Percentiles rank a stretch among this genome's conserved stretches.
Conservation (phyloP, 2,113 vertebrate species). For the Dromas ardeola region DNA sequence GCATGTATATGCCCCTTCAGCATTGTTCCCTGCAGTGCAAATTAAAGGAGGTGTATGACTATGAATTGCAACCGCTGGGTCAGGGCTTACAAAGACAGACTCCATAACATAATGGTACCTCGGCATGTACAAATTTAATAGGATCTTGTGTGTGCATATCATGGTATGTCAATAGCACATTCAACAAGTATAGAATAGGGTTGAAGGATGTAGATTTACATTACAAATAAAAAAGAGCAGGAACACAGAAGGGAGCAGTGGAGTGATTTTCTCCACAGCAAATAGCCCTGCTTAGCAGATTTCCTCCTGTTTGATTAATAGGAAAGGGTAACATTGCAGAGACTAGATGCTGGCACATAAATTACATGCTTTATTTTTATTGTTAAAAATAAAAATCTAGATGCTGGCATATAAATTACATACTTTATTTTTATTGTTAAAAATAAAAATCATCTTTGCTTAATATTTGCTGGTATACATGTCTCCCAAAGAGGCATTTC, state of each 20-base stretch:
- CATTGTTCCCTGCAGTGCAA: not conserved
- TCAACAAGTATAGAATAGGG: not conserved
- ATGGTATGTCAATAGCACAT: not conserved
- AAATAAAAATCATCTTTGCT: not conserved
- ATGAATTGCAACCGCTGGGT: not conserved
- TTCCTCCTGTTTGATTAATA: not conserved
- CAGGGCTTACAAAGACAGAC: not conserved
- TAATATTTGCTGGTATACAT: not conserved
- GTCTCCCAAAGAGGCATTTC: not conserved
- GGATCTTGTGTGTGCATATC: not conserved
- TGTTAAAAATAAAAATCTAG: not conserved
- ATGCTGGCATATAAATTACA: not conserved
- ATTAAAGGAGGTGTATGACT: not conserved
- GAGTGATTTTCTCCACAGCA: not conserved
- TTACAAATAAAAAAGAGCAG: not conserved
- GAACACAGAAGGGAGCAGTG: not conserved
- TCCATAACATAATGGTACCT: not conserved
- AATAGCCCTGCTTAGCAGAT: not conserved
- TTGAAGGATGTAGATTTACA: not conserved
- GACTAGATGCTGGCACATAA: not conserved
- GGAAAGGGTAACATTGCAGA: not conserved
- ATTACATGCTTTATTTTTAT: not conserved
- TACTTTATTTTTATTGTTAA: not conserved
- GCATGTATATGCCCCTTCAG: not conserved
- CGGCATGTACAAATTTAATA: not conserved